phyloP scores from a whole-genome alignment of 2,888 invertebrate genomes.

The Tanypteryx hageni region DNA sequence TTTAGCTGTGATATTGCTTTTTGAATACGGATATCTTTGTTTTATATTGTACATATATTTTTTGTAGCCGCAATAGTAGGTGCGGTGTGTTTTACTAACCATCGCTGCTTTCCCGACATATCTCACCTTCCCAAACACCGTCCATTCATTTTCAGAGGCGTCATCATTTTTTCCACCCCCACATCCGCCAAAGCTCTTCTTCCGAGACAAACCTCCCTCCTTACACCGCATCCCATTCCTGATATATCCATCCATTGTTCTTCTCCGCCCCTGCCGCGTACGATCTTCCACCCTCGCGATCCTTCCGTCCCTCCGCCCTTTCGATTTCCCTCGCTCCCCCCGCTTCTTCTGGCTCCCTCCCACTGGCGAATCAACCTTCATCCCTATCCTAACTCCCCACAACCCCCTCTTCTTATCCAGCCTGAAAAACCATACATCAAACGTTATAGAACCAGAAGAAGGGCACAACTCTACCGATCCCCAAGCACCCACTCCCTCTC shows the following conservation, averaged over 20 bases:
- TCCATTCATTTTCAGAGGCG: not conserved
- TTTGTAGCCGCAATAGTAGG: not conserved
- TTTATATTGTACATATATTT: not conserved
- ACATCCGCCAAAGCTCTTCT: not conserved
- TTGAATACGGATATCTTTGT: too few relatives aligned
- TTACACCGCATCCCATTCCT: not conserved
- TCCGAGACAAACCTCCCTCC: not conserved
- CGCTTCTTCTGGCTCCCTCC: too few relatives aligned
- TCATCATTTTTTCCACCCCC: not conserved
- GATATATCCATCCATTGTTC: not conserved
- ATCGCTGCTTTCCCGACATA: not conserved
- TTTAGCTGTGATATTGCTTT: too few relatives aligned
- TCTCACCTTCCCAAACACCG: not conserved
- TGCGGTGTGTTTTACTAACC: not conserved
- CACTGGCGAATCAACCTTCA: too few relatives aligned
- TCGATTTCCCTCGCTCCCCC: not conserved
- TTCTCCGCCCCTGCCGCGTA: too few relatives aligned
- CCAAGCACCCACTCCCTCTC: not conserved
- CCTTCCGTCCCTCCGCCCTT: not conserved
- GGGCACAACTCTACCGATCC: not conserved
- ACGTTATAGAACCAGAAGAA: not conserved
- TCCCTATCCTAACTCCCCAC: too few relatives aligned
- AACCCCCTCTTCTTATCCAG: too few relatives aligned
- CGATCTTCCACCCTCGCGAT: too few relatives aligned
- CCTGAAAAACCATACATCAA: not conserved